Conservation (phyloP, 1,140 invertebrate species). For the Conus ventricosus region DNA sequence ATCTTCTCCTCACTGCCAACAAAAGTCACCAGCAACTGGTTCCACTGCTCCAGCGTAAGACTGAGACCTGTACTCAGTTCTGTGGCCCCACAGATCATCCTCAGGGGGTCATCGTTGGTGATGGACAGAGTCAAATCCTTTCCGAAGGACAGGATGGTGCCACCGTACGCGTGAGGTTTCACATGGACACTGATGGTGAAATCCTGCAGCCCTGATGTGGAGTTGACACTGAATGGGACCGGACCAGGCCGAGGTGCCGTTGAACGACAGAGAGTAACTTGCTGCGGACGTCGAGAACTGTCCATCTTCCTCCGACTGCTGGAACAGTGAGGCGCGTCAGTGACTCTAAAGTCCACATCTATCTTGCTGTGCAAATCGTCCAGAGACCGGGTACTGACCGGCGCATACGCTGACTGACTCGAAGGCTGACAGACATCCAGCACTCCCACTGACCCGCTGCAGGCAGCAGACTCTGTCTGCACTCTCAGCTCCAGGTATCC, state of each 20-base stretch:
- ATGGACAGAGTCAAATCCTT: conserved; percentile 42
- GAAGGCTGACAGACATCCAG: conserved; percentile 43
- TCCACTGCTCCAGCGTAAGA: conserved; percentile 45
- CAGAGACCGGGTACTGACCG: conserved; percentile 21
- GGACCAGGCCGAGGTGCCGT: conserved; percentile 47
- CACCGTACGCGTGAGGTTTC: conserved; percentile 48
- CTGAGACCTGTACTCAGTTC: conserved; percentile 29
- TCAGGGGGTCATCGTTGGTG: conserved; percentile 42
- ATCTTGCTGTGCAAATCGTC: conserved; percentile 25
- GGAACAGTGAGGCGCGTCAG: neutral
- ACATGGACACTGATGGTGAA: conserved; percentile 52
- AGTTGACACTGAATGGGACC: conserved; percentile 39
- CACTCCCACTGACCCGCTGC: conserved; percentile 40
- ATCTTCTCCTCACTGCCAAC: conserved; percentile 19
- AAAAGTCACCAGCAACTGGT: conserved; percentile 55
- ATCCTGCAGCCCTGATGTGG: neutral
- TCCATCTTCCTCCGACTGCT: conserved; percentile 7
- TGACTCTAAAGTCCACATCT: neutral
- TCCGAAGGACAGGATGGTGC: conserved; percentile 52
- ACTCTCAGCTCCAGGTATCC: conserved; percentile 23
- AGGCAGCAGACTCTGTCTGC: conserved; percentile 25
- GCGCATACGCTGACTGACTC: conserved; percentile 26
- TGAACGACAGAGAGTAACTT: conserved; percentile 53
- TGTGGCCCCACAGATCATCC: conserved; percentile 45
- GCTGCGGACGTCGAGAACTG: conserved; percentile 20